phyloP scores from a whole-genome alignment of 2,888 invertebrate species.

The Oegoconia quadripuncta region DNA sequence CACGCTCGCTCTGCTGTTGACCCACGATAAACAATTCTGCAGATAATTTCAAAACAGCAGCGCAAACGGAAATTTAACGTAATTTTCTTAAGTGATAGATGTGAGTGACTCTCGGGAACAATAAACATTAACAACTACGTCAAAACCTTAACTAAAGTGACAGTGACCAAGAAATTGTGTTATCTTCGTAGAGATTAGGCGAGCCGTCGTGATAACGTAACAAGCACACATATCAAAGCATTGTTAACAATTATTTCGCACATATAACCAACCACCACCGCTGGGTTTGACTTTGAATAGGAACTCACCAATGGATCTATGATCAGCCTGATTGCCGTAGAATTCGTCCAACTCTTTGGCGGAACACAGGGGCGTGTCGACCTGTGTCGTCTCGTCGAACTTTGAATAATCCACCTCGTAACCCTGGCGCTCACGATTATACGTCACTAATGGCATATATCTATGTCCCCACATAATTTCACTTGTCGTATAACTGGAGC shows the following conservation, averaged over 20 bases:
- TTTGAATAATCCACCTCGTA: constrained; percentile 90
- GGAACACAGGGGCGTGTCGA: constrained; percentile 89
- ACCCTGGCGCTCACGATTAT: constrained; percentile 85
- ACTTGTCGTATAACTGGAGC: constrained; percentile 87
- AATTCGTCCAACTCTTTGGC: constrained; percentile 83
- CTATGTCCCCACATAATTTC: constrained; percentile 91
- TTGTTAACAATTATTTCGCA: constrained; percentile 36
- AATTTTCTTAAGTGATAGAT: constrained; percentile 6
- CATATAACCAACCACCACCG: constrained; percentile 47
- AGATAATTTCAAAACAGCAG: constrained; percentile 30
- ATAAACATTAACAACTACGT: constrained; percentile 8
- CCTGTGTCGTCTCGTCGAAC: constrained; percentile 88
- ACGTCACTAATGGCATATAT: constrained; percentile 86
- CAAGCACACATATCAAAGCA: constrained; percentile 28
- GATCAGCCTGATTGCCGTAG: constrained; percentile 79
- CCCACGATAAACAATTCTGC: constrained; percentile 51
- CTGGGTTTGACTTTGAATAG: constrained; percentile 38
- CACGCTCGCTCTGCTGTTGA: constrained; percentile 49
- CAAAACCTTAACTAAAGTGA: constrained; percentile 15
- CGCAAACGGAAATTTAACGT: constrained; percentile 2
- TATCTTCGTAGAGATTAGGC: constrained; percentile 25
- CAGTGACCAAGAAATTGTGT: constrained; percentile 25
- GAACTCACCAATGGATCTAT: constrained; percentile 77
- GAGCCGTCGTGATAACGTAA: constrained; percentile 21
- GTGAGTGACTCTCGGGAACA: constrained; percentile 2